phyloP scores from a whole-genome alignment of 2,113 vertebrate species.

The Atrichornis clamosus region DNA sequence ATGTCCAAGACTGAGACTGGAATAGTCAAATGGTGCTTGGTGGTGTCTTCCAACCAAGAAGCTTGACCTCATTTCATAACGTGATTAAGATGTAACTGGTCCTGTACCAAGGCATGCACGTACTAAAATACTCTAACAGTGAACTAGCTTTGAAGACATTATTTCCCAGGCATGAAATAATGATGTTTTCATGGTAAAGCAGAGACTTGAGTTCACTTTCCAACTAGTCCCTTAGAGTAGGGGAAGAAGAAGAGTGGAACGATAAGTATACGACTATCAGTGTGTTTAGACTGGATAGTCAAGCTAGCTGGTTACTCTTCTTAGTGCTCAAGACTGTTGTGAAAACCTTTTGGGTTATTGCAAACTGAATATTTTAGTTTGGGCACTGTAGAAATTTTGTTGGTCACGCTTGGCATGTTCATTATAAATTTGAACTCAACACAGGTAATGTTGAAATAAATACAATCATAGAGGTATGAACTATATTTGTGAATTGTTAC shows the following conservation, averaged over 20 bases:
- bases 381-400: fast-evolving
- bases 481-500: background rate
- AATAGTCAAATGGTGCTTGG: no score
- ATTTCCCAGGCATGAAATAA: background rate
- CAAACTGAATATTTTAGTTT: background rate
- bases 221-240: background rate
- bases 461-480: fast-evolving
- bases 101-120: fast-evolving
- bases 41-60: background rate
- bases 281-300: no score
- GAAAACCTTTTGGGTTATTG: background rate
- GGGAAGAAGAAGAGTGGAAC: no score
- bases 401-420: background rate
- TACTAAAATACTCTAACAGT: background rate
- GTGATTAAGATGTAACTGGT: background rate
- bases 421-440: background rate
- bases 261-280: background rate
- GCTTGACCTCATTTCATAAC: background rate
- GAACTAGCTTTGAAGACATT: background rate
- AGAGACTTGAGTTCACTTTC: background rate
- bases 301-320: background rate
- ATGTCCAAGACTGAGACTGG: fast-evolving
- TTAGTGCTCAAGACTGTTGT: background rate
- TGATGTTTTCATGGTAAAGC: no score
- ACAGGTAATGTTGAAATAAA: background rate